These are phyloP conservation scores for Corythoichthys intestinalis DNA, from an alignment of 2,113 vertebrate genomes.

Conservation along the genomic window DNA sequence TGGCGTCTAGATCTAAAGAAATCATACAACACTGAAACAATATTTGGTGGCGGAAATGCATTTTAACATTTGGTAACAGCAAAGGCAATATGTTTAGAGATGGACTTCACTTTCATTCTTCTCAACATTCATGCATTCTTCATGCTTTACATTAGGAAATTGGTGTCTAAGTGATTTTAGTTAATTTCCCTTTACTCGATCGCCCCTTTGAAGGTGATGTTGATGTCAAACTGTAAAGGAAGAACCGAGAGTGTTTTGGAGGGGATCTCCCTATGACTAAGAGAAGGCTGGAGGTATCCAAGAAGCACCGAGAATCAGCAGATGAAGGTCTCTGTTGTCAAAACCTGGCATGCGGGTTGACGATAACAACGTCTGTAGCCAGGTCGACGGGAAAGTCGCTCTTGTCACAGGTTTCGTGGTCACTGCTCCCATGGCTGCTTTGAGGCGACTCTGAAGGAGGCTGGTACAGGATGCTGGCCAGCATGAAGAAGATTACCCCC, in stretches of 20 bases:
- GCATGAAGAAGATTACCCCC: slow-evolving; percentile 79
- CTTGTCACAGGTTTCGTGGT: slow-evolving; percentile 53
- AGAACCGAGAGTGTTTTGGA: too few species aligned
- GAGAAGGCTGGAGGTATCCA: slow-evolving; percentile 24
- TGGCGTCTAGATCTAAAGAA: neutral
- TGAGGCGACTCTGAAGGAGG: slow-evolving; percentile 71
- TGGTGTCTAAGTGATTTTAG: neutral
- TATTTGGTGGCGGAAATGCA: neutral
- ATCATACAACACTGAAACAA: neutral
- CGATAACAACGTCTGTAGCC: slow-evolving; percentile 57
- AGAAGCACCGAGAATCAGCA: slow-evolving; percentile 1
- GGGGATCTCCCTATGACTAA: slow-evolving; percentile 18
- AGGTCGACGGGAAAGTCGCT: slow-evolving; percentile 66
- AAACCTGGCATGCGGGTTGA: slow-evolving; percentile 62
- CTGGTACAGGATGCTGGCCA: slow-evolving; percentile 80
- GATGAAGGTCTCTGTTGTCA: slow-evolving; percentile 36
- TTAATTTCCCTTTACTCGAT: neutral
- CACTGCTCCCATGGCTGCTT: slow-evolving; percentile 74
- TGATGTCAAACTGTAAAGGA: neutral
- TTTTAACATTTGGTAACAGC: neutral
- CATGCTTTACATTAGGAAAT: too few species aligned
- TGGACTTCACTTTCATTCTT: neutral
- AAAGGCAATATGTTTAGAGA: neutral
- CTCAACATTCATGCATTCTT: neutral
- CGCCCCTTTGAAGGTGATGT: neutral